Conservation (phyloP, 92 coral and sea anemone genomes). For the Parazoanthus atlanticus region DNA sequence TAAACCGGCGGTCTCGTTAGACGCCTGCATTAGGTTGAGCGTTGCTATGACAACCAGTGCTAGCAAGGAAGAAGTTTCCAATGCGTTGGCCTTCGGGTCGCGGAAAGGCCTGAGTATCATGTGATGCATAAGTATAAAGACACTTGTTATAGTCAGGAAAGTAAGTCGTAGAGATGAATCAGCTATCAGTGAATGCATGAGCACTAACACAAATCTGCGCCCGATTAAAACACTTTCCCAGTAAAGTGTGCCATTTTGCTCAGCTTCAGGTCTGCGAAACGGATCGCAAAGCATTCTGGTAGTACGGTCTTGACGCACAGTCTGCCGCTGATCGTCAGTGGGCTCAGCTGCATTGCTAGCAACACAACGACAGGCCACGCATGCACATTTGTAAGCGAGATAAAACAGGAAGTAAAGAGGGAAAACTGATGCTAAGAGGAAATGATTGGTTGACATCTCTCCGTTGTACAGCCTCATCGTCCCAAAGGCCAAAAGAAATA, state of each 20-base stretch:
- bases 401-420: conserved; percentile 44
- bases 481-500: conserved; percentile 53
- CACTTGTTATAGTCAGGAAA: conserved; percentile 33
- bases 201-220: conserved; percentile 44
- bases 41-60: conserved; percentile 46
- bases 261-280: conserved; percentile 35
- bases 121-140: conserved; percentile 53
- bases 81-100: conserved; percentile 44
- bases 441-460: conserved; percentile 41
- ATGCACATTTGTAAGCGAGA: conserved; percentile 10
- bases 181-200: conserved; percentile 38
- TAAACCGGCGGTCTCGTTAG: conserved; percentile 3
- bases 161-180: conserved; percentile 26
- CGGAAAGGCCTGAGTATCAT: conserved; percentile 47
- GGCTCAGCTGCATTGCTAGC: not conserved
- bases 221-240: conserved; percentile 64
- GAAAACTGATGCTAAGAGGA: conserved; percentile 41
- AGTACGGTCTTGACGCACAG: conserved; percentile 16
- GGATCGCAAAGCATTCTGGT: conserved; percentile 52
- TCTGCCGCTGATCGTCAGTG: not conserved
- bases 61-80: conserved; percentile 40
- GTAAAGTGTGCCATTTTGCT: conserved; percentile 43
- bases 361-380: not conserved
- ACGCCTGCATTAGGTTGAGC: not conserved
- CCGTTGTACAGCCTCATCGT: conserved; percentile 42